Conservation (phyloP, 2,797 vertebrate species). For the Propithecus perrieri region DNA sequence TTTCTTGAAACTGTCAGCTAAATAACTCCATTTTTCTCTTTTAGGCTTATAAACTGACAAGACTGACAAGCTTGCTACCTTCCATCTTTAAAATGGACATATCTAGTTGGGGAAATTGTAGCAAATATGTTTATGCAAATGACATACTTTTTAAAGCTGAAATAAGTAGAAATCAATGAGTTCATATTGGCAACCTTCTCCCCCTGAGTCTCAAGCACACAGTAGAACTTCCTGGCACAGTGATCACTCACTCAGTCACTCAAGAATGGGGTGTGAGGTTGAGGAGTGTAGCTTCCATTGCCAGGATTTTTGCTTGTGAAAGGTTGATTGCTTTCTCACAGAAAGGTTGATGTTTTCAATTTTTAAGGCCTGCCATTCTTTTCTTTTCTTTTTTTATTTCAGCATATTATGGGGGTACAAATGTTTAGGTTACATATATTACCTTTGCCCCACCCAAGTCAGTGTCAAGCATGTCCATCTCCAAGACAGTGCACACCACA, state of each 20-base stretch:
- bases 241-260: not conserved
- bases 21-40: slow-evolving; percentile 53
- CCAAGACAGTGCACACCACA: too few species aligned
- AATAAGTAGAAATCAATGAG: slow-evolving; percentile 8
- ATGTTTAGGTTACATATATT: too few species aligned
- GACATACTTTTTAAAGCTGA: not conserved
- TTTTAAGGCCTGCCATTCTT: not conserved
- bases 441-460: too few species aligned
- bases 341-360: not conserved
- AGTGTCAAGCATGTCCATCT: too few species aligned
- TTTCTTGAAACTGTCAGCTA: slow-evolving; percentile 52
- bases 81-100: slow-evolving; percentile 43
- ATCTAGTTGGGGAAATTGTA: not conserved
- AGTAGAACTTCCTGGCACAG: not conserved
- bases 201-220: not conserved
- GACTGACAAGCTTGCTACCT: slow-evolving; percentile 24
- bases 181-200: not conserved
- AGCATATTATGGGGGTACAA: too few species aligned
- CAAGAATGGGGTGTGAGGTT: not conserved
- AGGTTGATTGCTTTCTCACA: not conserved
- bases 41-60: slow-evolving; percentile 42
- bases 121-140: not conserved
- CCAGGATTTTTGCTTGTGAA: not conserved
- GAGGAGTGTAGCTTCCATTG: not conserved
- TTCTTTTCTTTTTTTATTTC: too few species aligned